Evolutionary conservation across 2,797 vertebrate genomes (phyloP).

Genomic region (Sebastes steindachneri): DNA sequence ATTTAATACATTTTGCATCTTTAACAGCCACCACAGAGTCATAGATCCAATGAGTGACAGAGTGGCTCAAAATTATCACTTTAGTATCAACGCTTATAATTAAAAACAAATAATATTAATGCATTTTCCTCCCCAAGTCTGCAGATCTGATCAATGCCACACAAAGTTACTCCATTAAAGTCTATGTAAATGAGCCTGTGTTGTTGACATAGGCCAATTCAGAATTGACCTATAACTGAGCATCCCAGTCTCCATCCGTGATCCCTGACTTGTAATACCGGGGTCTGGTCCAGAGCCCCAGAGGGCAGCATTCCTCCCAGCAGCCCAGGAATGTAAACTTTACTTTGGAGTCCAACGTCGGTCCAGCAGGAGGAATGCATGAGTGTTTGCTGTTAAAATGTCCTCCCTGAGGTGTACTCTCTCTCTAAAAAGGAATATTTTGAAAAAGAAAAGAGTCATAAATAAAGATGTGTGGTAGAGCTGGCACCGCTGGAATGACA

Average conservation of each 20-base stretch:
- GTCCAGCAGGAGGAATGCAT: slow-evolving; percentile 65
- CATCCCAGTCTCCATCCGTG: slow-evolving; percentile 18
- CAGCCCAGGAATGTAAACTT: slow-evolving; percentile 83
- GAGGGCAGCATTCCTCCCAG: slow-evolving; percentile 64
- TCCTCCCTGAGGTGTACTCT: slow-evolving; percentile 62
- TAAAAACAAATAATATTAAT: neutral
- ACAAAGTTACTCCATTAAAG: neutral
- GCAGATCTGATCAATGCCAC: neutral
- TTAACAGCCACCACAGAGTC: neutral
- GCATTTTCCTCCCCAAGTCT: neutral
- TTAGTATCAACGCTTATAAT: neutral
- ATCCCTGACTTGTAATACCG: slow-evolving; percentile 27
- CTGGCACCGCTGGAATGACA: slow-evolving; percentile 59
- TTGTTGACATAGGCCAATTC: slow-evolving; percentile 1
- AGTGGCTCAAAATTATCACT: neutral
- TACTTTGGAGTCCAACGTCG: slow-evolving; percentile 77
- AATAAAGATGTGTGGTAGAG: slow-evolving; percentile 81
- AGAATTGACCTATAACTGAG: neutral
- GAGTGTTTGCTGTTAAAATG: slow-evolving; percentile 67
- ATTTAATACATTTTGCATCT: neutral
- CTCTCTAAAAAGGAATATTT: slow-evolving; percentile 67
- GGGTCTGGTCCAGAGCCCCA: slow-evolving; percentile 35
- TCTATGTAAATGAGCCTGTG: neutral
- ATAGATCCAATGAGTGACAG: neutral
- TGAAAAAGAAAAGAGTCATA: slow-evolving; percentile 58